A percentile compares a stretch with the other conserved stretches of the same genome.
phyloP scores from a whole-genome alignment of 1,140 invertebrate species.

The Dryas iulia region DNA sequence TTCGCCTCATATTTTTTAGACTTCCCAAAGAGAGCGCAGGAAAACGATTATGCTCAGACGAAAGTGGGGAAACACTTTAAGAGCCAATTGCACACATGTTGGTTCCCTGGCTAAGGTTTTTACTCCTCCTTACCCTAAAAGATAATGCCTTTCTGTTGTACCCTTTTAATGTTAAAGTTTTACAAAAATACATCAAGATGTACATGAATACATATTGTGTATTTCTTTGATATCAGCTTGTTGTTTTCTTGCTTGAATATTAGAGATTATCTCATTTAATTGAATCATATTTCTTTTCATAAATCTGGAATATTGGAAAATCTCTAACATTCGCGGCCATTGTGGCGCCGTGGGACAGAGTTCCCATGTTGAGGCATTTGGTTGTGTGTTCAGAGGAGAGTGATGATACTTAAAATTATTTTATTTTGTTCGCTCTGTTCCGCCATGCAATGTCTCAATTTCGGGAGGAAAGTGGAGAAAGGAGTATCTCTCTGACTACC shows the following conservation, averaged over 20 bases:
- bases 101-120: conserved; percentile 46
- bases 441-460: too few relatives aligned
- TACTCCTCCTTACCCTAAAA: conserved; percentile 44
- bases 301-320: too few relatives aligned
- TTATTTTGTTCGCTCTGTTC: too few relatives aligned
- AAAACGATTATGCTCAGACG: conserved; percentile 54
- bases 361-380: too few relatives aligned
- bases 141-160: conserved; percentile 58
- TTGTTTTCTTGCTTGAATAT: neutral
- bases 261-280: too few relatives aligned
- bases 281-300: too few relatives aligned
- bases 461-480: too few relatives aligned
- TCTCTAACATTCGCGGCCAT: too few relatives aligned
- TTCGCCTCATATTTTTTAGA: conserved; percentile 24
- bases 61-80: conserved; percentile 52
- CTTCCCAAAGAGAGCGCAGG: conserved; percentile 40
- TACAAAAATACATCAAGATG: neutral
- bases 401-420: too few relatives aligned
- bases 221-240: neutral
- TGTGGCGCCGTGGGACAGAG: too few relatives aligned
- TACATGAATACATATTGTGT: neutral
- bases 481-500: too few relatives aligned
- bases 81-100: conserved; percentile 60
- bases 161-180: conserved; percentile 34
- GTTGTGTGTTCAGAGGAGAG: too few relatives aligned